These are phyloP conservation scores for Oncopodura yosiiana DNA, from an alignment of 1,140 invertebrate genomes.

Conservation along the genomic window DNA sequence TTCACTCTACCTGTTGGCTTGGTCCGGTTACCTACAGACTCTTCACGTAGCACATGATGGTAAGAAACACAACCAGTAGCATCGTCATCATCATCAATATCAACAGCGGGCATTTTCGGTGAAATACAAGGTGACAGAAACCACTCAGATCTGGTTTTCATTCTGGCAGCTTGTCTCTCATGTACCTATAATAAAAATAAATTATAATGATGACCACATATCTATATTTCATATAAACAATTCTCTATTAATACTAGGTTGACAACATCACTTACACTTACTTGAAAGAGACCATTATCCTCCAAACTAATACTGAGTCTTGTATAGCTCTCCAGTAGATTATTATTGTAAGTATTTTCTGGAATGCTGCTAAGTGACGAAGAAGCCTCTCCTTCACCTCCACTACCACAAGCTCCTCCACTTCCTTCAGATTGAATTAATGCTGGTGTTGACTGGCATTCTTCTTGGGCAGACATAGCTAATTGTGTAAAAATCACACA, in stretches of 20 bases:
- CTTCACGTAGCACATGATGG: conserved; percentile 24
- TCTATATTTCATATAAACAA: neutral
- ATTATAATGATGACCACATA: neutral
- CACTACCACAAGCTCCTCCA: conserved; percentile 40
- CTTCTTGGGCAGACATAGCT: conserved; percentile 60
- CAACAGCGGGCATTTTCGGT: conserved; percentile 22
- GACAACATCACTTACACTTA: too few species aligned
- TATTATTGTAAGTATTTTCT: conserved; percentile 62
- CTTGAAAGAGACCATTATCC: conserved; percentile 71
- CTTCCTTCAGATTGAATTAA: conserved; percentile 56
- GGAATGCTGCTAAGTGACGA: conserved; percentile 66
- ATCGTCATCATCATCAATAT: conserved; percentile 12
- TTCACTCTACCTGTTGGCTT: too few species aligned
- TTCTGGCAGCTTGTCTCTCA: conserved; percentile 81
- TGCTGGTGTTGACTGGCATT: conserved; percentile 73
- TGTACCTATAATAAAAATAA: conserved; percentile 58
- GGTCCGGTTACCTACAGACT: conserved; percentile 15
- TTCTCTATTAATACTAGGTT: neutral
- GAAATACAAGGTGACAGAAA: conserved; percentile 60
- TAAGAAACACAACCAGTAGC: neutral
- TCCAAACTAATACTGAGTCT: conserved; percentile 73
- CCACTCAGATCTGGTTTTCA: conserved; percentile 88
- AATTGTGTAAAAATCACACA: conserved; percentile 21
- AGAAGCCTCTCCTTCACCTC: conserved; percentile 40
- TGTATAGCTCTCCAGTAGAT: conserved; percentile 71